Percentiles rank a stretch among this genome's conserved stretches.
Evolutionary conservation across 1,140 invertebrate species (phyloP).

Genomic region (Drosophila funebris): DNA sequence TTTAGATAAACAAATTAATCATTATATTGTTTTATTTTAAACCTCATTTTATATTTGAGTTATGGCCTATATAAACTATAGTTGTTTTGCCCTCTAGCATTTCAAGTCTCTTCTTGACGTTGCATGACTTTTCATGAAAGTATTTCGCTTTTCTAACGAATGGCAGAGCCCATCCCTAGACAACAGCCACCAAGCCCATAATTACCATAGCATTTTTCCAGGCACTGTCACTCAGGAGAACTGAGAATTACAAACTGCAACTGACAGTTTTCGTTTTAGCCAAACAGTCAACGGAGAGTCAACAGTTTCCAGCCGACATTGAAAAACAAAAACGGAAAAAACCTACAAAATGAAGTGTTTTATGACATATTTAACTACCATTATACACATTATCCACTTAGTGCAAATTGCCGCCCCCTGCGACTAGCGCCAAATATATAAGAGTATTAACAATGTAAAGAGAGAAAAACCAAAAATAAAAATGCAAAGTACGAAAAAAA

Average conservation of each 20-base stretch:
- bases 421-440: constrained; percentile 55
- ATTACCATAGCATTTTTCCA: constrained; percentile 58
- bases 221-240: constrained; percentile 45
- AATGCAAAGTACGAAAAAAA: constrained; percentile 34
- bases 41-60: neutral
- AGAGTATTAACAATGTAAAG: constrained; percentile 49
- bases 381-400: constrained; percentile 81
- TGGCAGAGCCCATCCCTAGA: constrained; percentile 12
- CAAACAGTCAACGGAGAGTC: constrained; percentile 39
- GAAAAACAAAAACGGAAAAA: neutral
- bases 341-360: constrained; percentile 70
- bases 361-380: constrained; percentile 81
- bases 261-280: constrained; percentile 65
- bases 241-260: constrained; percentile 50
- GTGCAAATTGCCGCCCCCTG: constrained; percentile 76
- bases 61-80: neutral
- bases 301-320: neutral
- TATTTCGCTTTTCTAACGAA: constrained; percentile 29
- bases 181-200: constrained; percentile 18
- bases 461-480: constrained; percentile 34
- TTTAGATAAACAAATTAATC: too few species aligned
- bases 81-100: neutral
- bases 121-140: constrained; percentile 55
- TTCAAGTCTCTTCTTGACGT: neutral
- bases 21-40: neutral